These are phyloP conservation scores for Diachasma alloeum DNA, from an alignment of 1,140 invertebrate genomes.

Conservation along the genomic window DNA sequence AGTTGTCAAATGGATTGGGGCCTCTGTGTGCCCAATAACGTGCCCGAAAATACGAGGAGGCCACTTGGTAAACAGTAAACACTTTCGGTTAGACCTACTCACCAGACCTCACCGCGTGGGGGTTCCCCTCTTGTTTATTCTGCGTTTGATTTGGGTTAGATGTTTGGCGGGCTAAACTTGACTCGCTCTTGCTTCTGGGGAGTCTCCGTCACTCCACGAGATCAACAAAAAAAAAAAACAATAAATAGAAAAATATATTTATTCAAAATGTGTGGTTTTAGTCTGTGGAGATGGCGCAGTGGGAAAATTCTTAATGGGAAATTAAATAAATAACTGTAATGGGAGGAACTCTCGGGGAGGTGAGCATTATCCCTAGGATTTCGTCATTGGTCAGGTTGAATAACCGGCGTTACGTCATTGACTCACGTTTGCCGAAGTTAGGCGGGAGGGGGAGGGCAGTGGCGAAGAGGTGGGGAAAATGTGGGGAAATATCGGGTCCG, in stretches of 20 bases:
- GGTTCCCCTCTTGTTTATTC: slow-evolving; percentile 19
- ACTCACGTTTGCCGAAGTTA: slow-evolving; percentile 49
- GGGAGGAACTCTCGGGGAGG: slow-evolving; percentile 30
- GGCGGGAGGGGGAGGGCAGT: slow-evolving; percentile 7
- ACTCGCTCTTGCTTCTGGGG: neutral
- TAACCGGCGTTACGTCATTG: slow-evolving; percentile 65
- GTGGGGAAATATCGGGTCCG: neutral
- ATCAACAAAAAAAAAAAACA: neutral
- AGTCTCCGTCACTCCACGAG: neutral
- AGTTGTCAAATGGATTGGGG: neutral
- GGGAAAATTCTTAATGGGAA: neutral
- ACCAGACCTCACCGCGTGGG: neutral
- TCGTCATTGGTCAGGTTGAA: slow-evolving; percentile 64
- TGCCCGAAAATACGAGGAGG: neutral
- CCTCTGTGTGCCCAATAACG: neutral
- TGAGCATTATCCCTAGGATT: slow-evolving; percentile 55
- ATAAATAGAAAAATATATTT: too few species aligned
- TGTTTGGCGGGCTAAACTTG: neutral
- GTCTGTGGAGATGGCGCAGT: too few species aligned
- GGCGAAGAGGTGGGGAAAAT: slow-evolving; percentile 25
- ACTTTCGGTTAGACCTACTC: slow-evolving; percentile 30
- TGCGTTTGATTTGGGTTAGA: slow-evolving; percentile 56
- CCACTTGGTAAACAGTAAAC: slow-evolving; percentile 13
- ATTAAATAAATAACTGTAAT: neutral
- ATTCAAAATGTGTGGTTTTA: too few species aligned